These are phyloP conservation scores for Drosophila simulans DNA, from an alignment of 1,140 invertebrate genomes.

Conservation along the genomic window DNA sequence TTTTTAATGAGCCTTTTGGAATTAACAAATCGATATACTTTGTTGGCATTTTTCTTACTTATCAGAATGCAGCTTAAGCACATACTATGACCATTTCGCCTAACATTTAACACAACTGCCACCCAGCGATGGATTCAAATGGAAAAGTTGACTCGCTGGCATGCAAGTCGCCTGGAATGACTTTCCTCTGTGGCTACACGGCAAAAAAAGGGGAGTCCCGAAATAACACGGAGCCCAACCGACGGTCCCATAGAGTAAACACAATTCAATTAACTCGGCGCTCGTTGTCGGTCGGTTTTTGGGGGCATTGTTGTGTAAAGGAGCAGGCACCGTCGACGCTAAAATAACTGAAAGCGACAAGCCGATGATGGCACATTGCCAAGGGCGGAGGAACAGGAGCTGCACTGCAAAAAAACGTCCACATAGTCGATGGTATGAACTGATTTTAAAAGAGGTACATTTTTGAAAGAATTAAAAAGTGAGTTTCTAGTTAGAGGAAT, in stretches of 20 bases:
- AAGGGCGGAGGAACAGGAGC: slow-evolving; percentile 20
- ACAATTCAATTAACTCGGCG: slow-evolving; percentile 78
- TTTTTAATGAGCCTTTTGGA: slow-evolving; percentile 75
- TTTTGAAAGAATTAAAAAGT: too few relatives aligned
- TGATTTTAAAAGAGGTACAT: neutral
- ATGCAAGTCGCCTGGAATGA: slow-evolving; percentile 33
- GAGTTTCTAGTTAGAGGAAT: too few relatives aligned
- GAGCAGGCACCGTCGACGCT: slow-evolving; percentile 50
- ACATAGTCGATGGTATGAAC: neutral
- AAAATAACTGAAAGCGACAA: slow-evolving; percentile 79
- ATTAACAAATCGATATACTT: slow-evolving; percentile 53
- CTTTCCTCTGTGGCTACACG: slow-evolving; percentile 13
- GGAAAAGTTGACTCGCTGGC: slow-evolving; percentile 27
- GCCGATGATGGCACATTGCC: slow-evolving; percentile 60
- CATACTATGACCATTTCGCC: neutral
- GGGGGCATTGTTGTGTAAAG: slow-evolving; percentile 63
- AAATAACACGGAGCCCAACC: slow-evolving; percentile 35
- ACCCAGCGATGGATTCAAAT: slow-evolving; percentile 23
- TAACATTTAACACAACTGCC: slow-evolving; percentile 38
- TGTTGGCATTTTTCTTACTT: slow-evolving; percentile 14
- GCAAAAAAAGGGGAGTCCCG: slow-evolving; percentile 33
- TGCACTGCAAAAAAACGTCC: slow-evolving; percentile 7
- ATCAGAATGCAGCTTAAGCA: neutral
- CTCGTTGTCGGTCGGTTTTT: slow-evolving; percentile 62
- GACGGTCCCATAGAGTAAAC: slow-evolving; percentile 70